Evolutionary conservation across 2,797 vertebrate species (phyloP).

Genomic region (Hippopotamyrus pictus): DNA sequence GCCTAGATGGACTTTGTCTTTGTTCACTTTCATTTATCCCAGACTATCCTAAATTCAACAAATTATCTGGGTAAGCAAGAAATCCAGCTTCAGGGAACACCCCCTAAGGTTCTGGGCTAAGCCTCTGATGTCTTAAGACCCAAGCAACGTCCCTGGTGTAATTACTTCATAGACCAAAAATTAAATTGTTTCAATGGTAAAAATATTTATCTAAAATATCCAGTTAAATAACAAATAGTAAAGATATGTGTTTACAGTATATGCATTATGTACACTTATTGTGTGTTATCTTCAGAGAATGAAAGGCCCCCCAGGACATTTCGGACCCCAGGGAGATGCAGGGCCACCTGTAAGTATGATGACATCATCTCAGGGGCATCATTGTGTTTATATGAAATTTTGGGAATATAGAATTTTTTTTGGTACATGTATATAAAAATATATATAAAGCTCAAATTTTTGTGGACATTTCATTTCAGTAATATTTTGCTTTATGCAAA

Average conservation of each 20-base stretch:
- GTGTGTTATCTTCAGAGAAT: conserved; percentile 46
- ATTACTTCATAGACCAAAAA: background rate
- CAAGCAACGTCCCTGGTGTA: background rate
- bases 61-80: background rate
- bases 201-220: background rate
- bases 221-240: background rate
- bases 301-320: conserved; percentile 51
- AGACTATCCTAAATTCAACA: background rate
- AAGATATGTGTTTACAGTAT: background rate
- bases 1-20: background rate
- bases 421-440: background rate
- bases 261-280: background rate
- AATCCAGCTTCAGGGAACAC: background rate
- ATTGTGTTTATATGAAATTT: background rate
- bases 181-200: background rate
- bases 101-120: background rate
- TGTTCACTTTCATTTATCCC: background rate
- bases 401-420: background rate
- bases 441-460: background rate
- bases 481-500: background rate
- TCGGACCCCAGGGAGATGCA: conserved; percentile 52
- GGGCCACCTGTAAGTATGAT: conserved; percentile 55
- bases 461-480: background rate
- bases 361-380: background rate
- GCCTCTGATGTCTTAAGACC: background rate